Percentiles rank a stretch among this genome's conserved stretches.
phyloP scores from a whole-genome alignment of 2,888 invertebrate genomes.

The Diplolepis rosae region DNA sequence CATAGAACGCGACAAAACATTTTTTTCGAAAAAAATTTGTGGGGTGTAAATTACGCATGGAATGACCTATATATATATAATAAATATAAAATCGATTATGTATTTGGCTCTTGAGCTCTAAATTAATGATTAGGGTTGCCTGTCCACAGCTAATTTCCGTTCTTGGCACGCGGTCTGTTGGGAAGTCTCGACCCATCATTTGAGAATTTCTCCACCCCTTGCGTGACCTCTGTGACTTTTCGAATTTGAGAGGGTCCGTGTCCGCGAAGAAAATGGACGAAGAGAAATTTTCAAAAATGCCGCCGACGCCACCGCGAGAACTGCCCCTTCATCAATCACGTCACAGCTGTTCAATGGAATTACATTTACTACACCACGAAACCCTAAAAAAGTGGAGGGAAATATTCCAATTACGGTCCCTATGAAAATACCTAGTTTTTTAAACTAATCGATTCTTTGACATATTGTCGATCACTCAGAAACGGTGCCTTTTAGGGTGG shows the following conservation, averaged over 20 bases:
- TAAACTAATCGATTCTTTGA: no score
- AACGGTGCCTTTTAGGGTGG: no score
- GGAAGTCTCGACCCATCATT: constrained; percentile 11
- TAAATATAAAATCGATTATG: constrained; percentile 7
- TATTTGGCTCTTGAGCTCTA: not conserved
- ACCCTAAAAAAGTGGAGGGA: not conserved
- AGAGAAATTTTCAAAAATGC: constrained; percentile 43
- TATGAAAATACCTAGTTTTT: no score
- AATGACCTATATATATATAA: no score
- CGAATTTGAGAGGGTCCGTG: constrained; percentile 31
- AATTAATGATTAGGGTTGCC: constrained; percentile 24
- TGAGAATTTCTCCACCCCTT: constrained; percentile 32
- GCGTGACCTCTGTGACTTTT: constrained; percentile 40
- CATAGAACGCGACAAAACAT: no score
- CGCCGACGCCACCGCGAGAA: constrained; percentile 40
- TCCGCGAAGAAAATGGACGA: constrained; percentile 45
- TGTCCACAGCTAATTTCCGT: constrained; percentile 44
- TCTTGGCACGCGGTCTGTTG: not conserved
- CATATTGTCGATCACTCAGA: no score
- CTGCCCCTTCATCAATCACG: constrained; percentile 52
- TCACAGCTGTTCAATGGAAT: constrained; percentile 44
- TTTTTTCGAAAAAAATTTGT: no score
- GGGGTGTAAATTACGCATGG: no score
- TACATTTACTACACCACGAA: not conserved
- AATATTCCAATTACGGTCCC: no score